Percentiles rank a stretch among this genome's conserved stretches.
Conservation (phyloP, 2,797 vertebrate species). For the Macropus fuliginosus region DNA sequence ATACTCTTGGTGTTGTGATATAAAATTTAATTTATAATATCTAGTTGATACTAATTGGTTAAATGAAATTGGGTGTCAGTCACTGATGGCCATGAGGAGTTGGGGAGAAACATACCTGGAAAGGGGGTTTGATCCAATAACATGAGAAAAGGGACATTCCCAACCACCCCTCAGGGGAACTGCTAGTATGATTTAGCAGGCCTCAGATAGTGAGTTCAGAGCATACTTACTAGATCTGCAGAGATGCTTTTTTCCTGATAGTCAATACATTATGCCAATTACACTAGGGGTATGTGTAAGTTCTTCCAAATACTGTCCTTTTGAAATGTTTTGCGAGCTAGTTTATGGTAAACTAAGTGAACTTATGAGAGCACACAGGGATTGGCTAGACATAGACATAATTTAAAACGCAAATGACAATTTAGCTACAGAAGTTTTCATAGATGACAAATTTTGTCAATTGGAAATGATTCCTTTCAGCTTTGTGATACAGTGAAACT, state of each 20-base stretch:
- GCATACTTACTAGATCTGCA: background rate
- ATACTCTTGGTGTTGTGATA: background rate
- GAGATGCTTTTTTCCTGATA: background rate
- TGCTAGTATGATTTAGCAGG: background rate
- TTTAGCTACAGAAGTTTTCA: background rate
- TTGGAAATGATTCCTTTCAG: background rate
- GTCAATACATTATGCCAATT: background rate
- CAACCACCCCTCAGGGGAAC: background rate
- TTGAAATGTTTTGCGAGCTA: background rate
- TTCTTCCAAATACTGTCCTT: background rate
- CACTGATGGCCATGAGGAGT: background rate
- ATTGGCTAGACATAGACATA: background rate
- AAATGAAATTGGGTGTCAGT: background rate
- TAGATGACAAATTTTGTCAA: background rate
- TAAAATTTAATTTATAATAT: background rate
- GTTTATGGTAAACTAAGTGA: background rate
- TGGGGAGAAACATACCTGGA: background rate
- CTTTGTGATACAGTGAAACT: background rate
- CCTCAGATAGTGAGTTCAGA: background rate
- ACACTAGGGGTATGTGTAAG: background rate
- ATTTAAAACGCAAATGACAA: background rate
- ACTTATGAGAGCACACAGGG: background rate
- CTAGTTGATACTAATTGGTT: background rate
- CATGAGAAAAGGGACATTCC: background rate
- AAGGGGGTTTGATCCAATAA: background rate